phyloP scores from a whole-genome alignment of 2,797 vertebrate species.

The Molossus molossus region DNA sequence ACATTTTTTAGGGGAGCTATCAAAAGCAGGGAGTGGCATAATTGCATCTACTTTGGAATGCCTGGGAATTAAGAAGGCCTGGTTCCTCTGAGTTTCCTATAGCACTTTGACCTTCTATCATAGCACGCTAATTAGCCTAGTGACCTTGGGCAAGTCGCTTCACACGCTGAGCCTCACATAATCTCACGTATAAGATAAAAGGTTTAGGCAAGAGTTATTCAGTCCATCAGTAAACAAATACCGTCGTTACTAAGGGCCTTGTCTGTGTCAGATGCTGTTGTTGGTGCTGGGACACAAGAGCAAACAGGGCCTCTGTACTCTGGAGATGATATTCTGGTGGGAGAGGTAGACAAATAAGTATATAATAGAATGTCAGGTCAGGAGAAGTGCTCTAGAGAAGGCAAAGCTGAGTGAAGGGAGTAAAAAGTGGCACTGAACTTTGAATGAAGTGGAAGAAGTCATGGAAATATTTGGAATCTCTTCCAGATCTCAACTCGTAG shows the following conservation, averaged over 20 bases:
- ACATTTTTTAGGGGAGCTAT: neutral
- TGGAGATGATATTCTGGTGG: neutral
- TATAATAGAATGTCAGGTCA: neutral
- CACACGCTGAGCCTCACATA: neutral
- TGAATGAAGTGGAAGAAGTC: neutral
- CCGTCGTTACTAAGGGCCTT: neutral
- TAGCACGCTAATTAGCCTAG: neutral
- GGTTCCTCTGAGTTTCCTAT: neutral
- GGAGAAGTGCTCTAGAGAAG: neutral
- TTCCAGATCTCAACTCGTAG: neutral
- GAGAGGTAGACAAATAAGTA: neutral
- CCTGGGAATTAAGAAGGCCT: neutral
- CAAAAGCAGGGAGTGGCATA: neutral
- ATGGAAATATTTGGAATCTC: neutral
- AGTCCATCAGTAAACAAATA: neutral
- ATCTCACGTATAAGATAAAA: neutral
- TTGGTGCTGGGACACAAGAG: neutral
- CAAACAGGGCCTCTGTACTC: neutral
- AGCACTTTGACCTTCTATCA: too few species aligned
- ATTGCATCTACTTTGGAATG: neutral
- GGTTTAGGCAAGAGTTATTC: neutral
- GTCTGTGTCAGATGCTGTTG: neutral
- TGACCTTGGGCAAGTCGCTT: neutral
- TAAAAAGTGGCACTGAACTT: neutral
- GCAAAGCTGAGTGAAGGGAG: neutral